phyloP scores from a whole-genome alignment of 1,140 invertebrate genomes.

The Ruditapes philippinarum region DNA sequence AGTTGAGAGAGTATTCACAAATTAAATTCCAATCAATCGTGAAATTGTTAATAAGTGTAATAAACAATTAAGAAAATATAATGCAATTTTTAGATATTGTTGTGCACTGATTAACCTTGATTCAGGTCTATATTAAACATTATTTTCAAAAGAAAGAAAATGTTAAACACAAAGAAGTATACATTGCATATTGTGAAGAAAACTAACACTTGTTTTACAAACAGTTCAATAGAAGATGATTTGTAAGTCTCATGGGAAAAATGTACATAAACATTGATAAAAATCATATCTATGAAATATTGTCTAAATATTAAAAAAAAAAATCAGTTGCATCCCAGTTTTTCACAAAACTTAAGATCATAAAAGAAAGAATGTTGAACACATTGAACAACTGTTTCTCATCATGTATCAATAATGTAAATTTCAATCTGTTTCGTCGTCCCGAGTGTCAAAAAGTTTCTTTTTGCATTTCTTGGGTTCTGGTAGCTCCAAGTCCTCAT shows the following conservation, averaged over 20 bases:
- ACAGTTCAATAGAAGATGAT: too few relatives aligned
- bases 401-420: constrained; percentile 5
- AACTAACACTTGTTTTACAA: constrained; percentile 1
- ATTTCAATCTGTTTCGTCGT: constrained; percentile 15
- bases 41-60: constrained; percentile 27
- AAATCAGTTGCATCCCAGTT: constrained; percentile 8
- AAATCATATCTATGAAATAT: not conserved
- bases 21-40: not conserved
- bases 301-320: not conserved
- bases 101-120: too few relatives aligned
- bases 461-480: too few relatives aligned
- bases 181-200: constrained; percentile 18
- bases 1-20: not conserved
- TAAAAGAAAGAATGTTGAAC: constrained; percentile 3
- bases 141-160: not conserved
- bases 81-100: constrained; percentile 6
- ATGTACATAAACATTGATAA: too few relatives aligned
- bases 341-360: constrained; percentile 28
- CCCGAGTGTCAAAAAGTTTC: constrained; percentile 20
- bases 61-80: constrained; percentile 17
- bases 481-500: not conserved
- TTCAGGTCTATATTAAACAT: too few relatives aligned
- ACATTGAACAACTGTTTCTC: too few relatives aligned
- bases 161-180: too few relatives aligned
- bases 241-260: too few relatives aligned